Base-by-base conservation (phyloP, 2,888 invertebrate species). In the Clepsis dumicolana region DNA sequence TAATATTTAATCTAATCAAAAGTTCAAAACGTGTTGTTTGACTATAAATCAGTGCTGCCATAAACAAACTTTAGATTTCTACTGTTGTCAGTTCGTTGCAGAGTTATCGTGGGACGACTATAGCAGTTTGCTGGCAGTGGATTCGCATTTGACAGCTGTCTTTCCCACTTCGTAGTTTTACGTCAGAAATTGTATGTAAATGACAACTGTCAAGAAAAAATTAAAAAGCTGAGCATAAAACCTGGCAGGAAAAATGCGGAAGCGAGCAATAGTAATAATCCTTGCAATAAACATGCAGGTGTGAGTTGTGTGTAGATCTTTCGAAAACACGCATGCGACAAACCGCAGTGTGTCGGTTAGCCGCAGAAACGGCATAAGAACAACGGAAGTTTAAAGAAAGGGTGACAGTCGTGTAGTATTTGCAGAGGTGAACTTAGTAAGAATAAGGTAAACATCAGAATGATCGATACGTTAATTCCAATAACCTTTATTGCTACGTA, bases 341-440 rank as follows among this genome's bases (percentile, higher is more conserved):
- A 64, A 64, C 64, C 64, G 32, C 56, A 64, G 24, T 21, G 29
- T 32, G 56, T 29, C 50, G 24, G 27, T 56, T n/a, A 24, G n/a
- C 32, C 44, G 44, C 44, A 44, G 44, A 14, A 54, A 54, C 27
- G 10, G 21, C 16, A 35, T 38, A 53, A 38, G 41, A 63, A 63
- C 38, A 54, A 41, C 41, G 63, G 29, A 29, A 29, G 38, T 38
- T 25, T 41, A 27, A 60, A 27, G 44, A 21, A 56, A 35, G 54
- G 29, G 21, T 4, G 7, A 35, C 14, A 7, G 8, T 56, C 21
- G 14, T 21, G 14, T 14, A 21, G 32, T 54, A 32, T 54, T 56
- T 56, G 35, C 32, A 5, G 14, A n/a, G n/a, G n/a, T n/a, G n/a
- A n/a, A n/a, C n/a, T n/a, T n/a, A 4, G 29, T 29, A 3, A 29